These are phyloP conservation scores for Hyles euphorbiae DNA, from an alignment of 1,140 invertebrate species.

Conservation along the genomic window DNA sequence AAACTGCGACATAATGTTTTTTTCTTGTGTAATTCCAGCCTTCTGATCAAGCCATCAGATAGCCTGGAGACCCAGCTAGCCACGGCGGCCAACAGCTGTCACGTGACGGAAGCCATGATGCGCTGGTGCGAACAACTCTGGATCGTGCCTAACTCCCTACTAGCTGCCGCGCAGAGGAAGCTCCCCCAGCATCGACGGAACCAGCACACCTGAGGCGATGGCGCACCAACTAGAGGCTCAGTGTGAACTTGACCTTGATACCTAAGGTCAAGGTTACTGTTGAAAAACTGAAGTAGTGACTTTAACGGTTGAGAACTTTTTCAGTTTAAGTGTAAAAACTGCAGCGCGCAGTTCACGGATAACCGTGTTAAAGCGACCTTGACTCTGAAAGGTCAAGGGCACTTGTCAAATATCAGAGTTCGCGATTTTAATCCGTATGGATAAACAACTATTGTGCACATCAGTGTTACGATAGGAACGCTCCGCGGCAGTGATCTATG, in stretches of 20 bases:
- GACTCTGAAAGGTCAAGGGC: too few species aligned
- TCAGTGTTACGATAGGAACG: too few species aligned
- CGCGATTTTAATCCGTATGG: too few species aligned
- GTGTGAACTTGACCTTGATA: conserved; percentile 12
- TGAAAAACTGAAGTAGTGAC: conserved; percentile 4
- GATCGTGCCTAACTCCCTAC: conserved; percentile 81
- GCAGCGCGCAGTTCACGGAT: too few species aligned
- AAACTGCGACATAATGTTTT: not conserved
- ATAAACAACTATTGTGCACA: too few species aligned
- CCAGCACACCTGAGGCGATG: conserved; percentile 46
- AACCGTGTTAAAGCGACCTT: too few species aligned
- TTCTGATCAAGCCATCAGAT: conserved; percentile 73
- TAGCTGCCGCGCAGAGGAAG: conserved; percentile 50
- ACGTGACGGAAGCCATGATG: conserved; percentile 87
- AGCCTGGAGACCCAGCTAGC: conserved; percentile 84
- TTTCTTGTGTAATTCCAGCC: conserved; percentile 47
- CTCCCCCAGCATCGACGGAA: conserved; percentile 44
- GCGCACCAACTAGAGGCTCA: not conserved
- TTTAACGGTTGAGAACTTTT: not conserved
- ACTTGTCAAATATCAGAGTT: too few species aligned
- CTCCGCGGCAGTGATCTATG: too few species aligned
- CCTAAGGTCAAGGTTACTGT: conserved; percentile 17
- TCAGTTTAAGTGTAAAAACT: too few species aligned
- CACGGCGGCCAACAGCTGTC: conserved; percentile 88
- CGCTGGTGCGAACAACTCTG: conserved; percentile 84